Evolutionary conservation across 2,888 invertebrate species (phyloP).

Genomic region (Campoplex capitator): DNA sequence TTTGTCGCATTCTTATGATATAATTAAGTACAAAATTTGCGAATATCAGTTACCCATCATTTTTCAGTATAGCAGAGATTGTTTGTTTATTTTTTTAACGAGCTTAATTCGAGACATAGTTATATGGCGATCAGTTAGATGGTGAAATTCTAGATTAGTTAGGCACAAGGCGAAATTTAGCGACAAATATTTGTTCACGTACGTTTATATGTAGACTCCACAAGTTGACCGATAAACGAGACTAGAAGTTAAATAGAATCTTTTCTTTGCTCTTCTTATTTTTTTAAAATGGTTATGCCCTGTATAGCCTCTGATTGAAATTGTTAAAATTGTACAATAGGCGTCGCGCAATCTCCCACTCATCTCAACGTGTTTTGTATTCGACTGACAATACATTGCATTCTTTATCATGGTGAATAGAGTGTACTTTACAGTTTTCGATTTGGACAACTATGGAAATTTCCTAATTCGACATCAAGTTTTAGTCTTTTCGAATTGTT

Average conservation of each 20-base stretch:
- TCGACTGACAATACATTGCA: neutral
- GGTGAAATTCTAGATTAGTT: conserved; percentile 36
- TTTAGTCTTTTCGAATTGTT: too few relatives aligned
- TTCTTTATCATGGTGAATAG: neutral
- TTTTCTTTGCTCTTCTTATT: conserved; percentile 30
- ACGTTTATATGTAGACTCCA: conserved; percentile 36
- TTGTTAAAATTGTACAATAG: conserved; percentile 43
- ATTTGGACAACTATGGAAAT: too few relatives aligned
- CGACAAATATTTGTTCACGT: conserved; percentile 37
- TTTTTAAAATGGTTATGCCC: conserved; percentile 45
- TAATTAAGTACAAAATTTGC: conserved; percentile 67
- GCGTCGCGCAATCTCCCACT: neutral
- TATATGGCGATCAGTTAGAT: conserved; percentile 18
- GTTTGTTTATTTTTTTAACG: neutral
- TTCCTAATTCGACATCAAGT: too few relatives aligned
- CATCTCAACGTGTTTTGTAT: neutral
- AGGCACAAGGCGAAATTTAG: conserved; percentile 59
- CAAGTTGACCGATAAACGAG: conserved; percentile 50
- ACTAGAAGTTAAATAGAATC: conserved; percentile 60
- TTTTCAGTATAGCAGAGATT: conserved; percentile 18
- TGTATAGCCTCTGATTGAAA: conserved; percentile 58
- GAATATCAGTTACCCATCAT: conserved; percentile 6
- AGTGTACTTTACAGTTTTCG: neutral
- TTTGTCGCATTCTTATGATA: conserved; percentile 51
- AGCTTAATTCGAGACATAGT: conserved; percentile 2